Base-by-base conservation (phyloP, 1,140 invertebrate species). In the Drosophila sulfurigaster region DNA sequence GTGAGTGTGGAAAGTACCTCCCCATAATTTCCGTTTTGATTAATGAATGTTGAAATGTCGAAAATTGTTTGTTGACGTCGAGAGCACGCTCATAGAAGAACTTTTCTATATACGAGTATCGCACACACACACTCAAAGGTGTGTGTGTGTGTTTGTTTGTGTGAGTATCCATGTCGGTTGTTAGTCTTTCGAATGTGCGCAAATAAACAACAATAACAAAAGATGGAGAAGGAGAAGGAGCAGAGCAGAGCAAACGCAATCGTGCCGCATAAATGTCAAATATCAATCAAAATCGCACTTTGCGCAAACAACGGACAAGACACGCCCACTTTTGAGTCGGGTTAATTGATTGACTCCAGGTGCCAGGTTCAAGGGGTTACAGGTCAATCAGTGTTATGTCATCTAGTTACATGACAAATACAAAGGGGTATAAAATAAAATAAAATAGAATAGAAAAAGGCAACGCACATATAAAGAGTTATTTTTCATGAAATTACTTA, bases 31-130 rank as follows among this genome's bases (percentile, higher is more conserved):
- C 81, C 75, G 79, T 79, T 82, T 76, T 81, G 71, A 79, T 73
- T 81, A 81, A 81, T 81, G 81, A 81, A 81, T 81, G 75, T 82
- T 82, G 79, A 82, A 82, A 82, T 81, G 81, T 75, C 79, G 79
- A 82, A 82, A 82, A 82, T 81, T 79, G 79, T 78, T 80, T 82
- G 74, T 64, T 80, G 80, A 71, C 80, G 60, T 69, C 69, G 62
- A 68, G 64, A 75, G 74, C 68, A 57, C 52, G 58, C 63, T 75
- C 45, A 46, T 62, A 67, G 45, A 48, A 67, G 45, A 48, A 65
- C 45, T 70, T 70, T 30, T 45, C 15, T 35, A 25, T 35, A 54
- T 13, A 54, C n/a, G 20, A 5, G 10, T 3, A 51, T 32, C 20
- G 20, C 20, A 25, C 20, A 25, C 20, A 48, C 11, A 25, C 16